These are phyloP conservation scores for Drosophila punjabiensis DNA, from an alignment of 1,140 invertebrate genomes.

Conservation along the genomic window DNA sequence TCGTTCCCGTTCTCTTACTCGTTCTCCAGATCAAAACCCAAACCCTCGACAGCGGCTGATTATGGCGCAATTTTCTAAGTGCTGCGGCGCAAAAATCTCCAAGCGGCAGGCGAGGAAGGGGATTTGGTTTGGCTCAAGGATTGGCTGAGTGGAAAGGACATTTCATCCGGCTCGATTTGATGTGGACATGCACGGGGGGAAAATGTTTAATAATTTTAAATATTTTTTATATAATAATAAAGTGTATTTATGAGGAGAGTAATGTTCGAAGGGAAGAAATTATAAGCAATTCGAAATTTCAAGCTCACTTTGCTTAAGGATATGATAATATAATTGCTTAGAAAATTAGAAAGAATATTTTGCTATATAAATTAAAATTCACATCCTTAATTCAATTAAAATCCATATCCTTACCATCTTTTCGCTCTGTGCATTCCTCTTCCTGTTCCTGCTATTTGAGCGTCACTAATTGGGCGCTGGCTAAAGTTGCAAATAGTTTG, in stretches of 20 bases:
- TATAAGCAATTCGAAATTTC: neutral
- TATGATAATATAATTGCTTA: neutral
- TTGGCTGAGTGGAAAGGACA: slow-evolving; percentile 12
- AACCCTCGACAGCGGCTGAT: slow-evolving; percentile 58
- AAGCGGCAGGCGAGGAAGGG: slow-evolving; percentile 6
- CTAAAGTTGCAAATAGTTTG: slow-evolving; percentile 77
- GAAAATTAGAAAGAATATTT: neutral
- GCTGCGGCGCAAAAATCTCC: slow-evolving; percentile 62
- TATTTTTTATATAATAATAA: neutral
- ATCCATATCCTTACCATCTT: neutral
- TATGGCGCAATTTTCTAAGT: slow-evolving; percentile 81
- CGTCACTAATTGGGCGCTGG: slow-evolving; percentile 74
- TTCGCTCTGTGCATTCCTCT: slow-evolving; percentile 5
- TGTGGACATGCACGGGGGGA: slow-evolving; percentile 8
- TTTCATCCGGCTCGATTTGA: slow-evolving; percentile 9
- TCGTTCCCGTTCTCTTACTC: too few species aligned
- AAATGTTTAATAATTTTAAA: neutral
- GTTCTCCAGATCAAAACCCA: slow-evolving; percentile 8
- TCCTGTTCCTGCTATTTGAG: slow-evolving; percentile 66
- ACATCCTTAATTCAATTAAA: neutral
- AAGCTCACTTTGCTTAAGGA: too few species aligned
- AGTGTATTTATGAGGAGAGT: neutral
- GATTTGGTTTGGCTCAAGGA: too few species aligned
- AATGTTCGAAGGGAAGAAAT: neutral
- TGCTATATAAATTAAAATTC: too few species aligned